Base-by-base conservation (phyloP, 2,888 invertebrate genomes). In the Lithophane semibrunnea region DNA sequence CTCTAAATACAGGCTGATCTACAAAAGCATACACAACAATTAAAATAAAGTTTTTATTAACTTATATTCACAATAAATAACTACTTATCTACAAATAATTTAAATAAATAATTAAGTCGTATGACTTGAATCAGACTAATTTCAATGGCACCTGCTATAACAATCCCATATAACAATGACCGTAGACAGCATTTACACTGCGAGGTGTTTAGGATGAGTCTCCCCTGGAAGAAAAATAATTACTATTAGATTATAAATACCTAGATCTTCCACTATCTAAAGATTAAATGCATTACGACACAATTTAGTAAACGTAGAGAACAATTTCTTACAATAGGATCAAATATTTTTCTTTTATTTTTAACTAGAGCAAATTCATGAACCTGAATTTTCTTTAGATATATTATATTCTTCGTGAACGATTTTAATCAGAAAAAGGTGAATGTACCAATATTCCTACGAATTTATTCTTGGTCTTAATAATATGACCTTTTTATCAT, bases 141-240 rank as follows among this genome's bases (percentile, higher is more conserved):
- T 90, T 87, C 86, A 90, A 94, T 94, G 94, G 94, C 94, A 94
- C 94, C 88, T 80, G 84, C 85, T 84, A 79, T 76, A 73, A 49
- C 73, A 77, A 77, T 73, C 60, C 80, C 82, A 74, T 81, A 63
- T 66, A 77, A 72, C 37, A 71, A 75, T 75, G 68, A 66, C 58
- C 58, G 72, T 72, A 54, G 76, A 60, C 75, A 82, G 54, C 73
- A 60, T 24, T 78, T 65, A 73, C 71, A 75, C 56, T 71, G 79
- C 63, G 73, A 37, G 80, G 72, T 42, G 75, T 61, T 73, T 75
- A 79, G 66, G 75, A 74, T 54, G 80, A 61, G 61, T 88, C 76
- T 63, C 88, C 88, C 85, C 94, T 94, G 93, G 73, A 93, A 94
- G 82, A 37, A 83, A 86, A 83, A 77, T 13, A 73, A 42, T 24